Percentiles rank a stretch among this genome's conserved stretches.
phyloP scores from a whole-genome alignment of 2,888 invertebrate genomes.

The Hedychridium roseum region DNA sequence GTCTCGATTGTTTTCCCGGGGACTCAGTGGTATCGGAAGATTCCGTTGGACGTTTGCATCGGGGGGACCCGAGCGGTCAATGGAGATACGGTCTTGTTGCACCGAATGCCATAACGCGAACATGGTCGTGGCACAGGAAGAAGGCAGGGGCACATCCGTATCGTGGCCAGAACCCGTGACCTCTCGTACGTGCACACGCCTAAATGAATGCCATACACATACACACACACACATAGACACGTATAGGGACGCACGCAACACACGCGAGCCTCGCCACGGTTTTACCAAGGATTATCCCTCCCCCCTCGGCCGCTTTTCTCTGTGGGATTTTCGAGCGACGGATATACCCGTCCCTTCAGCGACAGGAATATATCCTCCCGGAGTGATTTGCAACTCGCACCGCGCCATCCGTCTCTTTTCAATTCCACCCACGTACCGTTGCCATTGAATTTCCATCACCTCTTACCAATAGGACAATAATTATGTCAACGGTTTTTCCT shows the following conservation, averaged over 20 bases:
- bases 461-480: too few relatives aligned
- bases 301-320: slow-evolving; percentile 31
- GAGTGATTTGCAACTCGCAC: slow-evolving; percentile 1
- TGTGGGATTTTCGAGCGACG: slow-evolving; percentile 24
- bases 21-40: neutral
- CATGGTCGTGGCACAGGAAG: slow-evolving; percentile 60
- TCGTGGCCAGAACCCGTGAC: slow-evolving; percentile 63
- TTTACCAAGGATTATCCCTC: slow-evolving; percentile 58
- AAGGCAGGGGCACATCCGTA: slow-evolving; percentile 65
- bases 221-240: slow-evolving; percentile 36
- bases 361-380: neutral
- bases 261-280: slow-evolving; percentile 41
- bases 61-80: slow-evolving; percentile 43
- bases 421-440: too few relatives aligned
- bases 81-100: slow-evolving; percentile 53
- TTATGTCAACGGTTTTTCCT: too few relatives aligned
- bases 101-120: slow-evolving; percentile 53
- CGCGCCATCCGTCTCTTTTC: too few relatives aligned
- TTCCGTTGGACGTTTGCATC: slow-evolving; percentile 19
- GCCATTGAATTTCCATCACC: too few relatives aligned
- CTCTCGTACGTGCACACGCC: slow-evolving; percentile 46
- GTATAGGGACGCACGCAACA: slow-evolving; percentile 34
- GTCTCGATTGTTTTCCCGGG: slow-evolving; percentile 1
- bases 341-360: slow-evolving; percentile 4
- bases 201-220: too few relatives aligned